These are phyloP conservation scores for Zapus hudsonius DNA, from an alignment of 2,113 vertebrate species.

Conservation along the genomic window DNA sequence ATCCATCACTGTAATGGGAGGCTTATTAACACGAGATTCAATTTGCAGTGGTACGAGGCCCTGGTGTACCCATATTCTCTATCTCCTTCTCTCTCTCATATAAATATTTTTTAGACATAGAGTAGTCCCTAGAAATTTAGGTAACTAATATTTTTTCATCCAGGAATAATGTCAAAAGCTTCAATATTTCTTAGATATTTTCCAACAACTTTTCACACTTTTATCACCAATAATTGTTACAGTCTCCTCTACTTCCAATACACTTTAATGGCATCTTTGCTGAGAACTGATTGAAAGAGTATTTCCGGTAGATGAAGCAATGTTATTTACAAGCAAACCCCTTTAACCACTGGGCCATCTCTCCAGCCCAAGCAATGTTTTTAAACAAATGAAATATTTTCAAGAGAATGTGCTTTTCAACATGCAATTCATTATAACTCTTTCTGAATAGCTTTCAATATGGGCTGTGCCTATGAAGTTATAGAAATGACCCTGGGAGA, in stretches of 20 bases:
- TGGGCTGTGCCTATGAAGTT: neutral
- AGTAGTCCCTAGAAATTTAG: conserved; percentile 18
- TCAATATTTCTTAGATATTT: conserved; percentile 5
- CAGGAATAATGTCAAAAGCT: neutral
- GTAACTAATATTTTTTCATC: neutral
- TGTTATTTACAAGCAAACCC: no score
- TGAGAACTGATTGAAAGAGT: neutral
- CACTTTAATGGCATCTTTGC: neutral
- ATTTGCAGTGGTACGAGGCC: no score
- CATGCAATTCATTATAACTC: neutral
- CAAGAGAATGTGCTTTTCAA: neutral
- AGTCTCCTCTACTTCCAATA: neutral
- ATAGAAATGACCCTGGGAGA: neutral
- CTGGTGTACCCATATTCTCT: no score
- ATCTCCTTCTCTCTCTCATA: no score
- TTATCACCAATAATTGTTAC: neutral
- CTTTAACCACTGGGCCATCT: no score
- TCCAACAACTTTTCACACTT: conserved; percentile 28
- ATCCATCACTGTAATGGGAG: neutral
- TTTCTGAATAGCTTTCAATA: neutral
- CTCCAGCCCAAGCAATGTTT: neutral
- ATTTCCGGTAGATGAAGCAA: neutral
- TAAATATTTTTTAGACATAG: no score
- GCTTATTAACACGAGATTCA: neutral
- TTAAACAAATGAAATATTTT: neutral